These are phyloP conservation scores for Himantopus leucocephalus DNA, from an alignment of 2,113 vertebrate species.

Conservation along the genomic window DNA sequence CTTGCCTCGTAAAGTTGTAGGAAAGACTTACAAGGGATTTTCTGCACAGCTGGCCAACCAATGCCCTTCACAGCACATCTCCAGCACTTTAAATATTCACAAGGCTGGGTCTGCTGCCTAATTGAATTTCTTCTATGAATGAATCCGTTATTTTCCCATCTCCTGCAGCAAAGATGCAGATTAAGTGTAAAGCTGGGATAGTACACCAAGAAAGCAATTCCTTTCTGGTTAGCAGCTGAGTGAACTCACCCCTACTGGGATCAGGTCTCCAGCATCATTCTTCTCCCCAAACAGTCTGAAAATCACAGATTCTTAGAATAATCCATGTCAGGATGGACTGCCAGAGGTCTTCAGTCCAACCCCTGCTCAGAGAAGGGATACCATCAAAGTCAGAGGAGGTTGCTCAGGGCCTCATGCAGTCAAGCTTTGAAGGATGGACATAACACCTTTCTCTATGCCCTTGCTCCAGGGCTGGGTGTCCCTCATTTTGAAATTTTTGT, in stretches of 20 bases:
- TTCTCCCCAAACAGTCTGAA: not conserved
- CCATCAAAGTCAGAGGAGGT: not conserved
- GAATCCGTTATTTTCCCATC: slow-evolving; percentile 9
- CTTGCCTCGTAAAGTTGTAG: not conserved
- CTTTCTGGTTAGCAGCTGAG: not conserved
- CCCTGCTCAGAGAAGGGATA: not conserved
- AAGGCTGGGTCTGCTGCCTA: not conserved
- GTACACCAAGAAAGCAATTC: not conserved
- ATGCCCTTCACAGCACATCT: slow-evolving; percentile 38
- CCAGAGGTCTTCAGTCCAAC: not conserved
- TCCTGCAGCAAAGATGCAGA: slow-evolving; percentile 10
- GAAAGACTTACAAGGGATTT: slow-evolving; percentile 23
- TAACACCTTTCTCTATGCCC: not conserved
- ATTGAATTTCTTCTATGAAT: slow-evolving; percentile 33
- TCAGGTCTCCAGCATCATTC: not conserved
- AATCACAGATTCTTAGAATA: not conserved
- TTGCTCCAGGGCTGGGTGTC: not conserved
- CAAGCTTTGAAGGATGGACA: not conserved
- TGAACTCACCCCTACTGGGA: not conserved
- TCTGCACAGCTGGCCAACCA: slow-evolving; percentile 1
- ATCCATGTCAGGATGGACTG: not conserved
- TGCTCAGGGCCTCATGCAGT: not conserved
- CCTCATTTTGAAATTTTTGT: not conserved
- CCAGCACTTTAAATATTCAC: slow-evolving; percentile 38
- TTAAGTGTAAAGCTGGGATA: not conserved